Base-by-base conservation (phyloP, 1,140 invertebrate species). In the Protaetia brevitarsis region DNA sequence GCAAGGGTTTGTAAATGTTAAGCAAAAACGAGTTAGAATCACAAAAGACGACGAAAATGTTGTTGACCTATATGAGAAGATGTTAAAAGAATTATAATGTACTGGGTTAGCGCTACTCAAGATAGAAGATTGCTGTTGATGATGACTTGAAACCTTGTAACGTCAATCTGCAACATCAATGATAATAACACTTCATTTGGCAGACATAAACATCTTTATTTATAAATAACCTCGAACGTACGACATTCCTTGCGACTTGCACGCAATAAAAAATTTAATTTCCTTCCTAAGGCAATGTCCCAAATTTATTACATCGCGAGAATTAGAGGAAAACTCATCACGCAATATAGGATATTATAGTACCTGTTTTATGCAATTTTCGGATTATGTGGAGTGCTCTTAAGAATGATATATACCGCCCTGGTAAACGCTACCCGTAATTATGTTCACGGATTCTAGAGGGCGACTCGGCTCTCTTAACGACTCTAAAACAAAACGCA, bases 341-440 rank as follows among this genome's bases (percentile, higher is more conserved):
- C 41, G 41, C 16, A 62, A 62, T 51, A 51, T 51, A 19, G 41
- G 41, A 51, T 51, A 51, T 51, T 51, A 51, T 51, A 51, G 26
- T 51, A 51, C 41, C 13, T 51, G 41, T 51, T 51, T 51, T 51
- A 51, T 51, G 26, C 41, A 51, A 51, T 51, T 51, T 51, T 23
- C 41, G 41, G 41, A 51, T 51, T 51, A 51, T 51, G 41, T 23
- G 41, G 41, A 51, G 41, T 51, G 41, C 41, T 51, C 41, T 51
- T 51, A 51, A 51, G 41, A 51, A 51, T 51, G 41, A 51, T 51
- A 51, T 51, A 51, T 23, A 10, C 16, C 13, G 41, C 41, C 31
- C 19, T 51, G 41, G 41, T 51, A 51, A 51, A 19, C 41, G 41
- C 26, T 51, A 51, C 41, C 19, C 41, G 41, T 51, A 51, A 51